A percentile compares a stretch with the other conserved stretches of the same genome.
These are phyloP conservation scores for Zoanthus solanderi DNA, from an alignment of 92 coral and sea anemone species.

Conservation along the genomic window DNA sequence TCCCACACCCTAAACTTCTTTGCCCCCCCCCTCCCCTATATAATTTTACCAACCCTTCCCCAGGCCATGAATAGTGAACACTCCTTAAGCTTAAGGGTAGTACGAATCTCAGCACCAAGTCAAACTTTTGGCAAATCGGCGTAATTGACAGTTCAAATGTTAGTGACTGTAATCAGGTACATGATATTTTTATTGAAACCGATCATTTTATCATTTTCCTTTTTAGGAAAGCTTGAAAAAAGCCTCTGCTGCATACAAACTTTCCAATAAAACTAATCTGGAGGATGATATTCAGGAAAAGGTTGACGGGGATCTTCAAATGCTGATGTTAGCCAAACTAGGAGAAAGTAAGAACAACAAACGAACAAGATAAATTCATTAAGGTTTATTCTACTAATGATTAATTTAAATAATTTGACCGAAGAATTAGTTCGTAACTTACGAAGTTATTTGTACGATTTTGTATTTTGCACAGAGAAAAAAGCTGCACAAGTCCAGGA, in stretches of 20 bases:
- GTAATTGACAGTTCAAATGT: too few species aligned
- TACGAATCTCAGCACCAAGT: too few species aligned
- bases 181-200: too few species aligned
- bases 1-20: slow-evolving; percentile 76
- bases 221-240: too few species aligned
- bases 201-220: too few species aligned
- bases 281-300: slow-evolving; percentile 85
- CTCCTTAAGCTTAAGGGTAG: too few species aligned
- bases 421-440: neutral
- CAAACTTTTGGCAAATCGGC: too few species aligned
- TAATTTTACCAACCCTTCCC: too few species aligned
- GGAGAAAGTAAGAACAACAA: slow-evolving; percentile 73
- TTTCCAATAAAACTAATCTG: slow-evolving; percentile 72
- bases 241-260: too few species aligned
- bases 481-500: slow-evolving; percentile 1
- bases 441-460: neutral
- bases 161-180: too few species aligned
- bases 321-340: slow-evolving; percentile 83
- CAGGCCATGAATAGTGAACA: too few species aligned
- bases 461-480: neutral
- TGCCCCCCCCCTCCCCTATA: too few species aligned
- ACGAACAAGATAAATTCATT: neutral
- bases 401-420: neutral
- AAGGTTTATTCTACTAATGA: neutral
- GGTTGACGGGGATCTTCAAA: slow-evolving; percentile 80